Evolutionary conservation across 2,888 invertebrate genomes (phyloP), one percentile per base, ranked within the genome.

Genomic region (Liodrosophila aerea): DNA sequence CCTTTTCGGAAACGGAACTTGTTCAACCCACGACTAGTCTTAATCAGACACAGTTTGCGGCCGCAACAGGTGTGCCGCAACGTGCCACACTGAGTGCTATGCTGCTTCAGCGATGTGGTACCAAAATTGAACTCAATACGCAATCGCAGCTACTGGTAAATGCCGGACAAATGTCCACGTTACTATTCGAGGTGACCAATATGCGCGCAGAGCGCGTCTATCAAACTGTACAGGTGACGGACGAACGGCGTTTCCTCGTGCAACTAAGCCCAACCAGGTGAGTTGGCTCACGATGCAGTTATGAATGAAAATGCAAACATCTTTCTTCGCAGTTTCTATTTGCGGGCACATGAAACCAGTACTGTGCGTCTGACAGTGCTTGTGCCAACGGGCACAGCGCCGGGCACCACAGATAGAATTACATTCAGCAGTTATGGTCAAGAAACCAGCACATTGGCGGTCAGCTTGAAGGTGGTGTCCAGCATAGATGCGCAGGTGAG

Each of bases 111-210:
- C 82, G 80, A 8, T 81, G 85, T 16, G 73, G 87, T 15, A 90
- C 90, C 1, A 89, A 88, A 69, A 89, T 92, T 11, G 91, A 92
- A 57, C 86, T 92, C 34, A 91, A 90, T 34, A 70, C 88, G 2
- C 91, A 91, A 41, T 92, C 92, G 0, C 90, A 91, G 77, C 67
- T 92, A 2, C 76, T 91, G 7, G 81, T 89, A 2, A 85, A 87
- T 2, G 88, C 91, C 0, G 90, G 90, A 0, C 83, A 84, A 71
- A 59, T 86, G 49, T 78, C 86, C 0, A 84, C 87, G 36, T 81
- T 95, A n/a, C 91, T 93, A 61, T 95, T 94, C 78, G 94, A 95
- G 88, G 93, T 95, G 0, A 94, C 93, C 0, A 95, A 95, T 88
- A 93, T 92, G 88, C 92, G 92, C n/a, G 91, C 92, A 7, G 92